Conservation (phyloP, 2,113 vertebrate genomes). For the Microcebus murinus region DNA sequence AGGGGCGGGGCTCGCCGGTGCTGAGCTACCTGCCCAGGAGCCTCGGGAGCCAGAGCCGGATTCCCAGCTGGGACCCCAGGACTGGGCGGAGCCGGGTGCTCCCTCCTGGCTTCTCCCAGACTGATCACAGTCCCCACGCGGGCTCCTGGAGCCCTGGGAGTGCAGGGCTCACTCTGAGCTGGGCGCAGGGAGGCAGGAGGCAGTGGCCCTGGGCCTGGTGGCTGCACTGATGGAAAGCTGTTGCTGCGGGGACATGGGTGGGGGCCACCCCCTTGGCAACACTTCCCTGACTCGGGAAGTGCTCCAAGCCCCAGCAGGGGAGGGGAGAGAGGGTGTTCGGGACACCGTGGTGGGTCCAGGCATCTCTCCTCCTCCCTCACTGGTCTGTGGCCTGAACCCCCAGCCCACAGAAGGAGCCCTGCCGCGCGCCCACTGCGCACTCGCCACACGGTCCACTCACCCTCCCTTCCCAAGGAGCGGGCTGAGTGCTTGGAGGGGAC, state of each 20-base stretch:
- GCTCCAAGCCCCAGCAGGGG: not conserved
- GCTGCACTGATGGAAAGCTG: not conserved
- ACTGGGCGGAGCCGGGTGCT: not conserved
- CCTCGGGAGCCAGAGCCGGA: not conserved
- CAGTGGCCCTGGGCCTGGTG: rapidly evolving
- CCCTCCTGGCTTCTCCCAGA: too few relatives aligned
- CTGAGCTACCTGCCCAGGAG: too few relatives aligned
- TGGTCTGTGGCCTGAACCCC: rapidly evolving
- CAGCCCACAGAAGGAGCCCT: rapidly evolving
- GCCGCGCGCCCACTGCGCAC: rapidly evolving
- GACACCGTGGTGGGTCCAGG: too few relatives aligned
- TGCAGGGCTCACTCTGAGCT: not conserved
- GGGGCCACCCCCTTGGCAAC: not conserved
- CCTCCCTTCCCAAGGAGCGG: rapidly evolving
- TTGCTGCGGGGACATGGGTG: too few relatives aligned
- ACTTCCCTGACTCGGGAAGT: rapidly evolving
- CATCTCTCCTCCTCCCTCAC: not conserved
- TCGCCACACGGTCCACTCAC: not conserved
- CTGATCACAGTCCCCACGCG: rapidly evolving
- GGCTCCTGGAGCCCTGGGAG: not conserved
- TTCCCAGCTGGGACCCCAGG: too few relatives aligned
- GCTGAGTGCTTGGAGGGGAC: not conserved
- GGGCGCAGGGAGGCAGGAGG: not conserved
- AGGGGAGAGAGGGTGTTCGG: too few relatives aligned
- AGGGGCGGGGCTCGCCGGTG: not conserved